Evolutionary conservation across 2,888 invertebrate species (phyloP).

Genomic region (Caenorhabditis sp.): DNA sequence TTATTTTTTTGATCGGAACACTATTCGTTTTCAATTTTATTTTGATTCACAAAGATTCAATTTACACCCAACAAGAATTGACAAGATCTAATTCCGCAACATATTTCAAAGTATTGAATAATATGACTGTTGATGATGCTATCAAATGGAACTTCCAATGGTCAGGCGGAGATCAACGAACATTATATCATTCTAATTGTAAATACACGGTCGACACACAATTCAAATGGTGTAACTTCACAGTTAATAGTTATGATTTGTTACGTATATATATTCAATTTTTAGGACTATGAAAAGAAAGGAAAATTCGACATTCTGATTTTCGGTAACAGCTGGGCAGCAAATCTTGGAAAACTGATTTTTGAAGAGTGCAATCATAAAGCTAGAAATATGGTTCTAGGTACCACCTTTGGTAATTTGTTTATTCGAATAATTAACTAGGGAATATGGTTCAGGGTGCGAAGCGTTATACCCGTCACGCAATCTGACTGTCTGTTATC

Average conservation of each 20-base stretch:
- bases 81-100: background rate
- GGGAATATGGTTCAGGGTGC: background rate
- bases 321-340: slow-evolving; percentile 11
- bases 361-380: slow-evolving; percentile 6
- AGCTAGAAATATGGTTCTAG: background rate
- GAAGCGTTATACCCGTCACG: background rate
- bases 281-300: slow-evolving; percentile 8
- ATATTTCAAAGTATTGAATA: slow-evolving; percentile 9
- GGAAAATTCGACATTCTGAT: slow-evolving; percentile 9
- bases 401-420: background rate
- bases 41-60: slow-evolving; percentile 12
- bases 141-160: slow-evolving; percentile 11
- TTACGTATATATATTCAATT: background rate
- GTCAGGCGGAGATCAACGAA: slow-evolving; percentile 16
- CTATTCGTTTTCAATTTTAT: slow-evolving; percentile 14
- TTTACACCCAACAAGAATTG: background rate
- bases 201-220: background rate
- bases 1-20: background rate
- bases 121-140: slow-evolving; percentile 32
- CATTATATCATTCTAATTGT: slow-evolving; percentile 15
- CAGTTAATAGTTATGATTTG: slow-evolving; percentile 2
- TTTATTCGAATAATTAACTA: too few species aligned
- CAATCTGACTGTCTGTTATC: background rate
- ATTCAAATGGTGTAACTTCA: slow-evolving; percentile 26
- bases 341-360: slow-evolving; percentile 5